A percentile compares a stretch with the other conserved stretches of the same genome.
Evolutionary conservation across 64 coral and sea anemone genomes (phyloP).

Genomic region (Orbicella faveolata): DNA sequence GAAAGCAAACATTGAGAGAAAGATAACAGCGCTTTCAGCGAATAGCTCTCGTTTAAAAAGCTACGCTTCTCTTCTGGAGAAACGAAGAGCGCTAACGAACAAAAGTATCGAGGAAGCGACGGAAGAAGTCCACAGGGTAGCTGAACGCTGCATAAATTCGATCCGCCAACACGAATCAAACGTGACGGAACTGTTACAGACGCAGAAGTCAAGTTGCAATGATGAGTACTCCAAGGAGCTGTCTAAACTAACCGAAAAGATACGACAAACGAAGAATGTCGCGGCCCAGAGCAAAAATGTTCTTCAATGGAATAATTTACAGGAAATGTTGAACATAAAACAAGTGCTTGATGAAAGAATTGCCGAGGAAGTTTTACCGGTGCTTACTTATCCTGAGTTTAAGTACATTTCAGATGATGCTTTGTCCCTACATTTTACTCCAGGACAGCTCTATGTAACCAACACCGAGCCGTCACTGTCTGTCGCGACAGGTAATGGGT

Average conservation of each 20-base stretch:
- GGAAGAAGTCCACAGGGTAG: neutral
- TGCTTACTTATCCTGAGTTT: neutral
- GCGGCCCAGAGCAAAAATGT: neutral
- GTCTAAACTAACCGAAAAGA: neutral
- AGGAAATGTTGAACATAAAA: neutral
- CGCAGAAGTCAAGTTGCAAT: neutral
- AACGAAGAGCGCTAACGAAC: neutral
- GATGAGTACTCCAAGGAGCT: neutral
- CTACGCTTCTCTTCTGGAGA: neutral
- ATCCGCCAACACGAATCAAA: neutral
- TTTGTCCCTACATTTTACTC: neutral
- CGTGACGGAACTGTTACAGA: neutral
- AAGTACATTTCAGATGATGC: constrained; percentile 1
- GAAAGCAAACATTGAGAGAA: neutral
- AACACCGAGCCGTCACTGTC: neutral
- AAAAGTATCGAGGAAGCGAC: neutral
- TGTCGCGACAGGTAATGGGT: neutral
- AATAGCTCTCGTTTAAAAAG: neutral
- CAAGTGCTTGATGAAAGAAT: neutral
- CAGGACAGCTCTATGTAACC: neutral
- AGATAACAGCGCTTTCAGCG: neutral
- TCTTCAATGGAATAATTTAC: neutral
- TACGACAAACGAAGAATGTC: neutral
- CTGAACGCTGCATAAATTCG: neutral
- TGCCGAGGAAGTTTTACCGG: neutral